Percentiles rank a stretch among this genome's conserved stretches.
phyloP scores from a whole-genome alignment of 2,797 vertebrate genomes.

The Arctocebus calabarensis region DNA sequence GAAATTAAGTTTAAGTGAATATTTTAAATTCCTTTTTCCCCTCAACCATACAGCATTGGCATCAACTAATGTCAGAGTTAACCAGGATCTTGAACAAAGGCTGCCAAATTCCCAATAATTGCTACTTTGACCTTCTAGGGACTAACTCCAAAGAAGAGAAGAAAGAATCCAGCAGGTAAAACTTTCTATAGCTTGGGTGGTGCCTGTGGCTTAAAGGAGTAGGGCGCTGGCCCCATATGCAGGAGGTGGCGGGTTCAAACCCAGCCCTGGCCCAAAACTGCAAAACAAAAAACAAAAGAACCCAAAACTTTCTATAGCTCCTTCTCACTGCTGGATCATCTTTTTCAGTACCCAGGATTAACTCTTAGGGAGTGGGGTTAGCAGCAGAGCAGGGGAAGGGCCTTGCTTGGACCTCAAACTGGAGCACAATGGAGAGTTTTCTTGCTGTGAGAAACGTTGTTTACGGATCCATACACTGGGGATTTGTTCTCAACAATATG shows the following conservation, averaged over 20 bases:
- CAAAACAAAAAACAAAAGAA: too few relatives aligned
- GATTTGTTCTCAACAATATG: slow-evolving; percentile 71
- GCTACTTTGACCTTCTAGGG: neutral
- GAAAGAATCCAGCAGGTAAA: slow-evolving; percentile 24
- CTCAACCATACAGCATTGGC: neutral
- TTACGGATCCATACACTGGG: slow-evolving; percentile 51
- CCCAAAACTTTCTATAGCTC: neutral
- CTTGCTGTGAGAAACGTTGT: slow-evolving; percentile 48
- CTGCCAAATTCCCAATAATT: neutral
- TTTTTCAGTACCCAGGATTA: neutral
- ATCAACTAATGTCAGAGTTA: slow-evolving; percentile 34
- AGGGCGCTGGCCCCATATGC: too few relatives aligned
- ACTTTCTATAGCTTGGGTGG: neutral
- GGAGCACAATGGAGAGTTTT: slow-evolving; percentile 21
- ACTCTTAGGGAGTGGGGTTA: neutral
- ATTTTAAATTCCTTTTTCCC: neutral
- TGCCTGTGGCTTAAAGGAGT: too few relatives aligned
- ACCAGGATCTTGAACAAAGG: slow-evolving; percentile 53
- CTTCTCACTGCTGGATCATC: neutral
- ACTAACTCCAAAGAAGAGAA: slow-evolving; percentile 40
- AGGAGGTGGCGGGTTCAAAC: too few relatives aligned
- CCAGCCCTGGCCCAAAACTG: too few relatives aligned
- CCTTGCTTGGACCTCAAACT: neutral
- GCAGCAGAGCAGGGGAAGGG: neutral
- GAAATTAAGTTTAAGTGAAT: slow-evolving; percentile 41